A percentile compares a stretch with the other conserved stretches of the same genome.
These are phyloP conservation scores for Xiphorhynchus erythropygius DNA, from an alignment of 2,797 vertebrate species.

Conservation along the genomic window DNA sequence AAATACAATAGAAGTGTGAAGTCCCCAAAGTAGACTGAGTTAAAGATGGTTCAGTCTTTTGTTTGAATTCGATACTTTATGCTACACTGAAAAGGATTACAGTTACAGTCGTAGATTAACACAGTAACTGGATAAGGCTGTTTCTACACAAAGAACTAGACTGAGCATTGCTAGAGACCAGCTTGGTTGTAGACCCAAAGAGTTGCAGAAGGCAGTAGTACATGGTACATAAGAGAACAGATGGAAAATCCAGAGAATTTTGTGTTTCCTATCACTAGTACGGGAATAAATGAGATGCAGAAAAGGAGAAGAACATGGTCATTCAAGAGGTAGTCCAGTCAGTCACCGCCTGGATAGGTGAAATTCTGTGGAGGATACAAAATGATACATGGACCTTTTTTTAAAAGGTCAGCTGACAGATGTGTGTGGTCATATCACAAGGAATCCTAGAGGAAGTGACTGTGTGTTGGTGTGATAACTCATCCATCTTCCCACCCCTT, in stretches of 20 bases:
- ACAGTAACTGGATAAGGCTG: background rate
- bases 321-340: background rate
- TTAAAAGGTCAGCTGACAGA: background rate
- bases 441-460: background rate
- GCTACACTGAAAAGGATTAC: background rate
- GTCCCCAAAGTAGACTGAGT: background rate
- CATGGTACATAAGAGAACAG: background rate
- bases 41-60: background rate
- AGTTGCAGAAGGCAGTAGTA: background rate
- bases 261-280: background rate
- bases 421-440: fast-evolving
- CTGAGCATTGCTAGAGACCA: background rate
- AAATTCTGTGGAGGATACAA: background rate
- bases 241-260: background rate
- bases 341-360: background rate
- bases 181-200: background rate
- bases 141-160: background rate
- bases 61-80: background rate
- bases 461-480: background rate
- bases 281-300: background rate
- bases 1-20: background rate
- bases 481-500: background rate
- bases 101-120: background rate
- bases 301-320: background rate
- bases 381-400: background rate